Evolutionary conservation across 2,888 invertebrate genomes (phyloP), one percentile per base, ranked within the genome.

Genomic region (Diarsia mendica): DNA sequence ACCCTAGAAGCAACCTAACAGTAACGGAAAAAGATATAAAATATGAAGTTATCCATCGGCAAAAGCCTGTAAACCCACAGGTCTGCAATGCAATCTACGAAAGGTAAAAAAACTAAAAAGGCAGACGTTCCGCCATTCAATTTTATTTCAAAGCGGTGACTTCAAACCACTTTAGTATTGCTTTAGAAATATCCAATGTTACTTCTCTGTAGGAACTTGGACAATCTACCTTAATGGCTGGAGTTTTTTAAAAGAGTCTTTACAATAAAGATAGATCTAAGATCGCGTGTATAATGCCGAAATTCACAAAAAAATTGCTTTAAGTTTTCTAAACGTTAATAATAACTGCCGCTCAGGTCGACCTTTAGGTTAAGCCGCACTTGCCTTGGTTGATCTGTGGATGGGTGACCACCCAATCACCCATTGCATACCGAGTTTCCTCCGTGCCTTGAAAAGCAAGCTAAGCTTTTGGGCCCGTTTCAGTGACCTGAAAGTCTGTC

Each of bases 141-240:
- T 87, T 87, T 77, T 66, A 87, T 87, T 86, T 87, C 75, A 76
- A 81, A 79, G 82, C 76, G 67, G 33, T 77, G 74, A 69, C 80
- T 80, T 80, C 67, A 71, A 82, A 83, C 83, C 82, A 79, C 77
- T 87, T 81, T 61, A 77, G 77, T 72, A 80, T 77, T 75, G 77
- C 79, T 82, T 83, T 78, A 80, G 72, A 80, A 80, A 79, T 78
- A 78, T 51, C 67, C 65, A 68, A 84, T 82, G 72, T 74, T 75
- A 55, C 64, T 46, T 74, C 67, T 49, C 49, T 46, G 64, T 11
- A 6, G 13, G 3, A 66, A 23, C 75, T n/a, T 39, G 23, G 65
- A 75, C 28, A 65, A 60, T 73, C 75, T 58, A 15, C 28, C 18
- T 39, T 39, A 75, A 72, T 64, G 48, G 39, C 9, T 13, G 33